Evolutionary conservation across 2,113 vertebrate species (phyloP).

Genomic region (Lepidothrix coronata): DNA sequence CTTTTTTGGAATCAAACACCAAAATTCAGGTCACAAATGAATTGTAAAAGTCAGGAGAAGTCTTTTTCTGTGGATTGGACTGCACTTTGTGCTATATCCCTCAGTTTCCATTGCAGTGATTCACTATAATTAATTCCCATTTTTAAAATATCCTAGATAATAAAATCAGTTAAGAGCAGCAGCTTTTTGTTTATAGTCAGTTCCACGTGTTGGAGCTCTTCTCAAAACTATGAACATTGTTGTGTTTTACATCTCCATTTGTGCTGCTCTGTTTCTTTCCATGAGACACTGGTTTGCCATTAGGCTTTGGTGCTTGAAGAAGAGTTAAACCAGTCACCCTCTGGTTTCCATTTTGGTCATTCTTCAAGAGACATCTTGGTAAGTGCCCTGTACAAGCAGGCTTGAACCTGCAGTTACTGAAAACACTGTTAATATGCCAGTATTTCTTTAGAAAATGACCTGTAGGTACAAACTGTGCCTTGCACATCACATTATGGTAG

Average conservation of each 20-base stretch:
- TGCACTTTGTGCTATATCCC: background rate
- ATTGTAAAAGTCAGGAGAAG: background rate
- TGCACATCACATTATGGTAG: background rate
- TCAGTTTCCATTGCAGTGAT: background rate
- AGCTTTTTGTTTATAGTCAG: background rate
- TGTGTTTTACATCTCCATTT: background rate
- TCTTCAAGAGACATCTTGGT: background rate
- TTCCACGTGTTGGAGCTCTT: background rate
- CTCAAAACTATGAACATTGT: background rate
- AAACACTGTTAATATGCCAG: background rate
- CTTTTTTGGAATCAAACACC: background rate
- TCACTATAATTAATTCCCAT: background rate
- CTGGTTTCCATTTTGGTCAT: background rate
- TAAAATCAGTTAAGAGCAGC: background rate
- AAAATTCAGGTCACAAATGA: background rate
- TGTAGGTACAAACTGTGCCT: background rate
- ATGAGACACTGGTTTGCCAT: background rate
- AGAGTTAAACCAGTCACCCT: background rate
- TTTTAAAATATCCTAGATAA: background rate
- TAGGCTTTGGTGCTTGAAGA: background rate
- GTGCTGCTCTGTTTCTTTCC: background rate
- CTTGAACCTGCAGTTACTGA: background rate
- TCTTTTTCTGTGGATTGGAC: background rate
- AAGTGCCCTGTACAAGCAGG: background rate
- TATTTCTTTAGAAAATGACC: background rate